Percentiles rank a stretch among this genome's conserved stretches.
These are phyloP conservation scores for Perodicticus potto DNA, from an alignment of 2,797 vertebrate species.

Conservation along the genomic window DNA sequence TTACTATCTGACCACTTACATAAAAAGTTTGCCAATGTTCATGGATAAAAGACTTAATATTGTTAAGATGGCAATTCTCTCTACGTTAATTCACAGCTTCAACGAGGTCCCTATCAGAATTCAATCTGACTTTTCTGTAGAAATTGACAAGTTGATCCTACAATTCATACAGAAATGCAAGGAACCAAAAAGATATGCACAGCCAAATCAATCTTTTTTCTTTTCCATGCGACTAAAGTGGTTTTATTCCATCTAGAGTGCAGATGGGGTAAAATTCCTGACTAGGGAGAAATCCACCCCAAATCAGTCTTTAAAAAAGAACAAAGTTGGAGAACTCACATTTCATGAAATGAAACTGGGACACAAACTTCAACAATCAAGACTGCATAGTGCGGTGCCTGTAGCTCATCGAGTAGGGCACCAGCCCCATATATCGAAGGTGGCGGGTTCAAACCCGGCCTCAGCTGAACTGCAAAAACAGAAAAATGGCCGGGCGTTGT, in stretches of 20 bases:
- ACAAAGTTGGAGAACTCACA: neutral
- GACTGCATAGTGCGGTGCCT: neutral
- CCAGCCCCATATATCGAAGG: too few species aligned
- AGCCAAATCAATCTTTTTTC: neutral
- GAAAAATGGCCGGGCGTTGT: too few species aligned
- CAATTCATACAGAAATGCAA: neutral
- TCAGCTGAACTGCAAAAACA: too few species aligned
- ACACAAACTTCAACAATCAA: conserved; percentile 12
- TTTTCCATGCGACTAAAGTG: too few species aligned
- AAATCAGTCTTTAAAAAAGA: neutral
- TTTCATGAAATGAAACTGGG: conserved; percentile 7
- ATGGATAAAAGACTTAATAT: neutral
- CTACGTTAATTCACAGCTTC: neutral
- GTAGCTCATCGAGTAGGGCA: too few species aligned
- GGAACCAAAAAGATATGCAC: neutral
- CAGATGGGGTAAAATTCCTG: too few species aligned
- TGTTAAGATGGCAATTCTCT: neutral
- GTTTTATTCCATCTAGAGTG: too few species aligned
- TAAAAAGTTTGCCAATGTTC: neutral
- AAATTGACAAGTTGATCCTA: neutral
- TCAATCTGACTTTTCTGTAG: too few species aligned
- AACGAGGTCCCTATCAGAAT: too few species aligned
- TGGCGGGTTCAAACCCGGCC: too few species aligned
- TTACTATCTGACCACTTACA: neutral
- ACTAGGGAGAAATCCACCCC: too few species aligned